Percentiles rank a stretch among this genome's conserved stretches.
Evolutionary conservation across 2,113 vertebrate species (phyloP).

Genomic region (Pseudorasbora parva): DNA sequence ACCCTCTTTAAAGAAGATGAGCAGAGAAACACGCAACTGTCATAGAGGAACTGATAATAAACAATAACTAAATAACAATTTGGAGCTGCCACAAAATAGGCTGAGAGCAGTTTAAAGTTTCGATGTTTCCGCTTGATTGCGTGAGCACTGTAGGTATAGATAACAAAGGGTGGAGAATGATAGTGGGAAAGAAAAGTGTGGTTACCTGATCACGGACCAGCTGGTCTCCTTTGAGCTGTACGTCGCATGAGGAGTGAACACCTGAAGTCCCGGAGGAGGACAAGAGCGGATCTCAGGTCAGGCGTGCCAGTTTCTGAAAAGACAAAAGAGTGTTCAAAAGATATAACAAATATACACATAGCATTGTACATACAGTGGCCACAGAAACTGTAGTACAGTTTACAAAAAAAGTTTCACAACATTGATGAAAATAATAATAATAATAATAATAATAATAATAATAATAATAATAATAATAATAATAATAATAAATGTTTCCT

Average conservation of each 20-base stretch:
- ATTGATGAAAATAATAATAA: too few relatives aligned
- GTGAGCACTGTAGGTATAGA: background rate
- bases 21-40: background rate
- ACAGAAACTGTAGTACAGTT: too few relatives aligned
- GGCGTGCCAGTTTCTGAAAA: conserved; percentile 27
- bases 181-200: background rate
- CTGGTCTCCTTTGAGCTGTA: conserved; percentile 11
- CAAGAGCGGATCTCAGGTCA: background rate
- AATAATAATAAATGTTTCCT: too few relatives aligned
- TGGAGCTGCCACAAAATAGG: background rate
- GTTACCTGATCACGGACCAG: conserved; percentile 53
- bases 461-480: too few relatives aligned
- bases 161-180: background rate
- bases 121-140: background rate
- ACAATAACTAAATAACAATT: background rate
- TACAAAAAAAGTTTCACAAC: too few relatives aligned
- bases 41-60: background rate
- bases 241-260: conserved; percentile 4
- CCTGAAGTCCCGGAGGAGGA: conserved; percentile 34
- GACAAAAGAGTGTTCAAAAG: conserved; percentile 3
- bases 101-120: conserved; percentile 3
- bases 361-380: background rate
- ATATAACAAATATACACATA: background rate
- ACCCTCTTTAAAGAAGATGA: background rate
- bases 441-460: too few relatives aligned